Conservation (phyloP, 2,888 invertebrate species). For the Sesamia inferens region DNA sequence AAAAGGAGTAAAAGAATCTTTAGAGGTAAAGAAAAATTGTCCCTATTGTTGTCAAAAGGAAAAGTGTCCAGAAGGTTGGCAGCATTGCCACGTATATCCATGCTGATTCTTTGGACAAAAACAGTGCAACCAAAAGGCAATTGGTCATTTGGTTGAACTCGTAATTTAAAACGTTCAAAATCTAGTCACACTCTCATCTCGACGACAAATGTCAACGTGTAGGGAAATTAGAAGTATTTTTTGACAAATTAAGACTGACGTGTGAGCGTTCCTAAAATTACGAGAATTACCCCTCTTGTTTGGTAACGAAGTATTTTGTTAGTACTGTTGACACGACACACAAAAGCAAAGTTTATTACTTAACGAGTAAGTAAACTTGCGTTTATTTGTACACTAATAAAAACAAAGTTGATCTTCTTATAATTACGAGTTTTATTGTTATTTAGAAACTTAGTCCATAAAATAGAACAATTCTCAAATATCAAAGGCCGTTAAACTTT, state of each 20-base stretch:
- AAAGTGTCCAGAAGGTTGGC: not conserved
- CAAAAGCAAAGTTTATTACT: slow-evolving; percentile 16
- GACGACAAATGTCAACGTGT: too few relatives aligned
- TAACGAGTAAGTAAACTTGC: slow-evolving; percentile 20
- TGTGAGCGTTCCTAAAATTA: not conserved
- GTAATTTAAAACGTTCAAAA: too few relatives aligned
- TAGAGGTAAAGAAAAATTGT: too few relatives aligned
- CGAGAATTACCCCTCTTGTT: not conserved
- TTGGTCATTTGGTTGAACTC: too few relatives aligned
- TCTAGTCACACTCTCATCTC: too few relatives aligned
- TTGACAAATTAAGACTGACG: too few relatives aligned
- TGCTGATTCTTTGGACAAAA: not conserved
- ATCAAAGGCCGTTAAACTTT: slow-evolving; percentile 49
- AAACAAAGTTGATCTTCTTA: slow-evolving; percentile 25
- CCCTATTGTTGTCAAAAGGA: not conserved
- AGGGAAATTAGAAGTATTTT: too few relatives aligned
- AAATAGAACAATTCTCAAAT: slow-evolving; percentile 48
- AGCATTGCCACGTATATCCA: not conserved
- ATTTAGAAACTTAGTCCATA: slow-evolving; percentile 40
- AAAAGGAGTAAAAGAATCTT: too few relatives aligned
- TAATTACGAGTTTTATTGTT: slow-evolving; percentile 39
- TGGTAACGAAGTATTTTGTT: not conserved
- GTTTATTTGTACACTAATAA: slow-evolving; percentile 27
- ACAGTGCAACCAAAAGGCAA: not conserved
- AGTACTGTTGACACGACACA: slow-evolving; percentile 9